A percentile compares a stretch with the other conserved stretches of the same genome.
Evolutionary conservation across 2,797 vertebrate species (phyloP).

Genomic region (Cossypha caffra): DNA sequence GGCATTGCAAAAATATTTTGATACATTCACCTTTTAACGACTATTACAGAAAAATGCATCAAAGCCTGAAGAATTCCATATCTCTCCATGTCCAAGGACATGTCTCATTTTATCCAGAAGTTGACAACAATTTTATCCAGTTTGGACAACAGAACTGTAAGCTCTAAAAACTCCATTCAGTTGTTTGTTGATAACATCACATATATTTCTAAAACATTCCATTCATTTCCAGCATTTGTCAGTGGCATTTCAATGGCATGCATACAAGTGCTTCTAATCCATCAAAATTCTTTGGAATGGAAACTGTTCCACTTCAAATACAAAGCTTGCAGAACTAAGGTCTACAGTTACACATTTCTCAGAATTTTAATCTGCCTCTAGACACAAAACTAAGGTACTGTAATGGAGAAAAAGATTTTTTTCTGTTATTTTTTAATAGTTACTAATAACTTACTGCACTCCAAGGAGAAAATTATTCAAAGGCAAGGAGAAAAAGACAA

Average conservation of each 20-base stretch:
- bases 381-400: neutral
- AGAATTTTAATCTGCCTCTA: neutral
- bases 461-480: neutral
- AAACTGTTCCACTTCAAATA: neutral
- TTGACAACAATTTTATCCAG: no score
- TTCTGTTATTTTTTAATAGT: neutral
- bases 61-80: neutral
- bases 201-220: neutral
- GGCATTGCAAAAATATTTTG: neutral
- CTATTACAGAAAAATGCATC: neutral
- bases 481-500: neutral
- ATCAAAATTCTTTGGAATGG: neutral
- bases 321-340: neutral
- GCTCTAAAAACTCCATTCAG: neutral
- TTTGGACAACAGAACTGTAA: neutral
- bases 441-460: neutral
- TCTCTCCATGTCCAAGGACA: neutral
- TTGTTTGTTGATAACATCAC: neutral
- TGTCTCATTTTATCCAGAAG: neutral
- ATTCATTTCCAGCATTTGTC: neutral
- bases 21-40: neutral
- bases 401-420: neutral
- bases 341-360: neutral
- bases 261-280: neutral
- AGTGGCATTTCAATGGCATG: neutral